Evolutionary conservation across 2,113 vertebrate species (phyloP).

Genomic region (Heterotis niloticus): DNA sequence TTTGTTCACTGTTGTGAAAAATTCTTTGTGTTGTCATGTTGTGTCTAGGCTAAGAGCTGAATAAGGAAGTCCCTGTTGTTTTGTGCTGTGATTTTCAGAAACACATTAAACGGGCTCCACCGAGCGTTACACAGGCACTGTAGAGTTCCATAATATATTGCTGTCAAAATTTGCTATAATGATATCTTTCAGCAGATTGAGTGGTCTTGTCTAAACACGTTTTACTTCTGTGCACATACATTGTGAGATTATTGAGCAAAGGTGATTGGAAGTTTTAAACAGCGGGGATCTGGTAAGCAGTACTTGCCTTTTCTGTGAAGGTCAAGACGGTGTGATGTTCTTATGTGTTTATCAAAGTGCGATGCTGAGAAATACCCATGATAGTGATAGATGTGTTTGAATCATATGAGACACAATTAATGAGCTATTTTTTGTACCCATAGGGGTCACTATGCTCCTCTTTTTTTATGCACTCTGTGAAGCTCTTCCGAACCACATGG

Average conservation of each 20-base stretch:
- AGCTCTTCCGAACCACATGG: not conserved
- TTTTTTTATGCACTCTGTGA: not conserved
- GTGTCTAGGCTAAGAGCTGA: too few species aligned
- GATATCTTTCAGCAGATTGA: too few species aligned
- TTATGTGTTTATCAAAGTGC: not conserved
- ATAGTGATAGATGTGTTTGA: conserved; percentile 4
- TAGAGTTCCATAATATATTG: not conserved
- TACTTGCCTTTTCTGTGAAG: not conserved
- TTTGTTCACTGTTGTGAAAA: not conserved
- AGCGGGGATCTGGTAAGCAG: not conserved
- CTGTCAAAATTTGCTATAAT: not conserved
- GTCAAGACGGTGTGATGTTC: not conserved
- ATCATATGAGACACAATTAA: not conserved
- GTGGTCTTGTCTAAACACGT: not conserved
- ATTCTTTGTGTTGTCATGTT: not conserved
- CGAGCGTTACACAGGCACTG: not conserved
- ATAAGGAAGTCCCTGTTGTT: not conserved
- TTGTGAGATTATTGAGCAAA: not conserved
- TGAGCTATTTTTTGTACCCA: conserved; percentile 10
- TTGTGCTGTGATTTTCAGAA: not conserved
- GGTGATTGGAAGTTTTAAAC: not conserved
- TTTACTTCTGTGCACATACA: not conserved
- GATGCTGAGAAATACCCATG: not conserved
- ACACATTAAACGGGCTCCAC: not conserved
- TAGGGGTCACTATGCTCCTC: conserved; percentile 27